Evolutionary conservation across 2,797 vertebrate species (phyloP).

Genomic region (Crenuchus spilurus): DNA sequence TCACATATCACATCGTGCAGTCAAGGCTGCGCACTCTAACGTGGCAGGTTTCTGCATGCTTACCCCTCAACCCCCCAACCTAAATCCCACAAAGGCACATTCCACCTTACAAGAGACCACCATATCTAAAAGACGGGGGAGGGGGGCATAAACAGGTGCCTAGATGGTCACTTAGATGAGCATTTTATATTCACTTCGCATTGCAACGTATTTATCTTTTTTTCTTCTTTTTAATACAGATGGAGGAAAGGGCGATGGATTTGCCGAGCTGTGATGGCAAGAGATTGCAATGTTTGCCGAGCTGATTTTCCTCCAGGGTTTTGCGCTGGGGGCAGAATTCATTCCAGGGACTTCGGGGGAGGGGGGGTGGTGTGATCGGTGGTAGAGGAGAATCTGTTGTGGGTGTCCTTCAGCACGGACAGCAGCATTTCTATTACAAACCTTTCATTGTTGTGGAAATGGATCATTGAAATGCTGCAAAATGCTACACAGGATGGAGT

Average conservation of each 20-base stretch:
- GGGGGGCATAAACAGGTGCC: constrained; percentile 15
- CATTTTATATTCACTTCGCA: background rate
- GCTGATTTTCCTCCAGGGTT: constrained; percentile 5
- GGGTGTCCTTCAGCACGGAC: constrained; percentile 41
- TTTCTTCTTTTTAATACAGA: background rate
- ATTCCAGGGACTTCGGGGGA: background rate
- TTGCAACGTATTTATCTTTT: constrained; percentile 1
- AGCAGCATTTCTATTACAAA: constrained; percentile 27
- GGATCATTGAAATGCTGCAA: constrained; percentile 40
- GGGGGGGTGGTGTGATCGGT: too few relatives aligned
- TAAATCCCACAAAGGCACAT: constrained; percentile 31
- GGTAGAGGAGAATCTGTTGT: constrained; percentile 2
- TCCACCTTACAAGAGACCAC: constrained; percentile 31
- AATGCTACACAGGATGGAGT: constrained; percentile 33
- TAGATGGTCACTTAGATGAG: constrained; percentile 17
- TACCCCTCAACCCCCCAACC: background rate
- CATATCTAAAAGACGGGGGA: constrained; percentile 1
- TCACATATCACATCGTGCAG: constrained; percentile 45
- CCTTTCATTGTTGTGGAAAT: constrained; percentile 32
- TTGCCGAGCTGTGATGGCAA: background rate
- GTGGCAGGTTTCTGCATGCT: constrained; percentile 39
- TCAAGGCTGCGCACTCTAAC: constrained; percentile 43
- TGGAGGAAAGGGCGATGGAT: background rate
- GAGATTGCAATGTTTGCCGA: constrained; percentile 18
- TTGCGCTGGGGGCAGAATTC: constrained; percentile 11